These are phyloP conservation scores for Philaethria dido DNA, from an alignment of 2,888 invertebrate genomes.

Conservation along the genomic window DNA sequence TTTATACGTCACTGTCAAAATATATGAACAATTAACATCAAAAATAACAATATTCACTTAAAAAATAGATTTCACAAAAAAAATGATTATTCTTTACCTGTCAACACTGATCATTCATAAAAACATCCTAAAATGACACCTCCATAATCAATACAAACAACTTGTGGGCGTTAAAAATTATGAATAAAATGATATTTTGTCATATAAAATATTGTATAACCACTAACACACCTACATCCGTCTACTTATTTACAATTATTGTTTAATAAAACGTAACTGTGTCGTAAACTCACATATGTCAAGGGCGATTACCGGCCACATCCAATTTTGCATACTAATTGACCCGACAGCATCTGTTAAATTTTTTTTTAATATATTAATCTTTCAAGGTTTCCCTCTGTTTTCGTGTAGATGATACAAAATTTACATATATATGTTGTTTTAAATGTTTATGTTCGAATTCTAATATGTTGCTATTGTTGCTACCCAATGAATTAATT, in stretches of 20 bases:
- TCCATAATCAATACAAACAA: background rate
- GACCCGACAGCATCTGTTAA: slow-evolving; percentile 15
- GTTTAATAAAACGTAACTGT: slow-evolving; percentile 26
- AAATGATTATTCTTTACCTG: background rate
- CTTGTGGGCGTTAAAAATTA: background rate
- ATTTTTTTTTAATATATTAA: slow-evolving; percentile 23
- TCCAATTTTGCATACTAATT: slow-evolving; percentile 38
- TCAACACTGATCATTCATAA: background rate
- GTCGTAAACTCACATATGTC: slow-evolving; percentile 38
- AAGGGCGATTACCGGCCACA: slow-evolving; percentile 29
- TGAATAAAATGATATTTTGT: slow-evolving; percentile 16
- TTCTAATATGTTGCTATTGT: background rate
- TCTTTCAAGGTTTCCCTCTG: slow-evolving; percentile 29
- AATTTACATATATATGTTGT: slow-evolving; percentile 22
- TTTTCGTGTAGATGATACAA: slow-evolving; percentile 23
- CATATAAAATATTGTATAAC: slow-evolving; percentile 4
- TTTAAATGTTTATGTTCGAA: slow-evolving; percentile 8
- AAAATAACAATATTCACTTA: no score
- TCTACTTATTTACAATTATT: slow-evolving; percentile 29
- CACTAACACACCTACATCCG: slow-evolving; percentile 34
- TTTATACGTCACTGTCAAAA: no score
- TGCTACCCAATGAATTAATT: slow-evolving; percentile 12
- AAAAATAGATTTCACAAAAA: background rate
- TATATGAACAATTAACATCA: no score
- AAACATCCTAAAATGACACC: background rate